Percentiles rank a stretch among this genome's conserved stretches.
Conservation (phyloP, 2,888 invertebrate species). For the Frankliniella fusca region DNA sequence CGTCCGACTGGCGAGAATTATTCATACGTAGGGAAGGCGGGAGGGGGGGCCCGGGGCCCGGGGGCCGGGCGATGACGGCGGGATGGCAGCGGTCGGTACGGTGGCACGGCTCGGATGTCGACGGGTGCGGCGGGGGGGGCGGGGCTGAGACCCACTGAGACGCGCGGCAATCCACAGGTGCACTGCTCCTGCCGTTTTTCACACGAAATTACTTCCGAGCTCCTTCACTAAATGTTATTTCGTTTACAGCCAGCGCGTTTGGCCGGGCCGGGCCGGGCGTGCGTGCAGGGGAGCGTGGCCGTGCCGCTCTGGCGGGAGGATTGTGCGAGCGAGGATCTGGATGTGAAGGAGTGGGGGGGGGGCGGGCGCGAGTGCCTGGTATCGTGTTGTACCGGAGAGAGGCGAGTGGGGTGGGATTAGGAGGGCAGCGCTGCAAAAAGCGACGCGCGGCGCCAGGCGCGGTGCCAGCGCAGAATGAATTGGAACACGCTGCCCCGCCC, state of each 20-base stretch:
- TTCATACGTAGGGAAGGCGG: neutral
- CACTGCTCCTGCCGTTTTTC: neutral
- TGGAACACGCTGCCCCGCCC: neutral
- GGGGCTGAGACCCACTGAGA: neutral
- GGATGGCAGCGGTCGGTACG: neutral
- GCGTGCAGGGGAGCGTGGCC: too few relatives aligned
- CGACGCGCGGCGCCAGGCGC: neutral
- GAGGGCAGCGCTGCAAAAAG: neutral
- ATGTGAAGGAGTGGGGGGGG: too few relatives aligned
- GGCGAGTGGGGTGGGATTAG: neutral
- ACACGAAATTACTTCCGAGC: neutral
- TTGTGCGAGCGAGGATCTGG: too few relatives aligned
- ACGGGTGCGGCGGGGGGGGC: neutral
- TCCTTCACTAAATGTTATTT: neutral
- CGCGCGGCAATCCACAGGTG: neutral
- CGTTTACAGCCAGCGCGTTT: neutral
- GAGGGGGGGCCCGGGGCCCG: neutral
- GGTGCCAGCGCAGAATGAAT: neutral
- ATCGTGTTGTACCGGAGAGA: too few relatives aligned
- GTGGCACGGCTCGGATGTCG: too few relatives aligned
- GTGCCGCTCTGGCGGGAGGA: too few relatives aligned
- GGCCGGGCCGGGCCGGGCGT: neutral
- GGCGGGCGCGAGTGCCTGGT: too few relatives aligned
- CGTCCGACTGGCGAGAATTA: too few relatives aligned
- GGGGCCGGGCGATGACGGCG: neutral